A percentile compares a stretch with the other conserved stretches of the same genome.
These are phyloP conservation scores for Hirundichthys speculiger DNA, from an alignment of 2,113 vertebrate species.

Conservation along the genomic window DNA sequence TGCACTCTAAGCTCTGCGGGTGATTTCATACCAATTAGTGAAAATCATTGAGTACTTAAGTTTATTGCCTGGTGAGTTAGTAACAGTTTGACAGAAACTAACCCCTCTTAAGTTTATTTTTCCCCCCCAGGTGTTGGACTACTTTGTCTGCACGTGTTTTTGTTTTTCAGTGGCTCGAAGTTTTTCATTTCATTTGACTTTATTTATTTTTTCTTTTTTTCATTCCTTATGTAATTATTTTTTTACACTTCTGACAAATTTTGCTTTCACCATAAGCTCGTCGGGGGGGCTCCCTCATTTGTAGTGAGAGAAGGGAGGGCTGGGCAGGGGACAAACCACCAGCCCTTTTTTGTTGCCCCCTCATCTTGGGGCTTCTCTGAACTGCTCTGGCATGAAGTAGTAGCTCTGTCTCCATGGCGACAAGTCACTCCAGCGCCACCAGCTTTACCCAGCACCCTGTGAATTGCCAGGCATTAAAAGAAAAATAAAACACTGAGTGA, in stretches of 20 bases:
- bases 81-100: conserved; percentile 78
- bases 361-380: conserved; percentile 68
- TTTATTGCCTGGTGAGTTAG: conserved; percentile 77
- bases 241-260: conserved; percentile 46
- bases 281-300: conserved; percentile 38
- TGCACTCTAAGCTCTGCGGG: conserved; percentile 72
- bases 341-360: conserved; percentile 47
- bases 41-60: conserved; percentile 81
- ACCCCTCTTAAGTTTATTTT: conserved; percentile 68
- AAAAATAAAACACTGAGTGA: conserved; percentile 37
- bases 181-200: conserved; percentile 1
- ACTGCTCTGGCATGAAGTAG: conserved; percentile 72
- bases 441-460: conserved; percentile 64
- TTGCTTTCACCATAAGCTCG: conserved; percentile 59
- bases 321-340: conserved; percentile 58
- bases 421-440: conserved; percentile 70
- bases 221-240: not conserved
- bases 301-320: conserved; percentile 29
- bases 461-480: conserved; percentile 46
- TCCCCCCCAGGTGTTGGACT: conserved; percentile 46
- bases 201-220: conserved; percentile 34
- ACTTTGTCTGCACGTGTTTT: conserved; percentile 20
- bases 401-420: conserved; percentile 79
- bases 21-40: conserved; percentile 82
- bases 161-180: not conserved